Conservation (phyloP, 2,797 vertebrate species). For the Agapornis canus region DNA sequence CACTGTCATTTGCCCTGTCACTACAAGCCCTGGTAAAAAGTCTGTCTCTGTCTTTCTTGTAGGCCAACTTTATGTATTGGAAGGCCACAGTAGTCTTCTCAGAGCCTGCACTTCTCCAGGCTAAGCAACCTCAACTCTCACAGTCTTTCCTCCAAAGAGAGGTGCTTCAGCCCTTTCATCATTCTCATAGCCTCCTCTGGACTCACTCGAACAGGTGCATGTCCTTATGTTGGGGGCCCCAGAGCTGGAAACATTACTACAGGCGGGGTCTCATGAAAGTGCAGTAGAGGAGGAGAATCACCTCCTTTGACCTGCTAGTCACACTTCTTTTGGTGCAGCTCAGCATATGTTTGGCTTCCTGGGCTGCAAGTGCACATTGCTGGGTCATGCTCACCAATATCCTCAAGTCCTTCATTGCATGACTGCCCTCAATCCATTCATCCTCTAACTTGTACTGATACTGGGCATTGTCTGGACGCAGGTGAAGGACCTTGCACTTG, state of each 20-base stretch:
- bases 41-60: neutral
- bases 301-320: neutral
- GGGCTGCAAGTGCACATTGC: neutral
- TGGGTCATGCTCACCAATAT: too few species aligned
- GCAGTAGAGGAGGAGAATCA: neutral
- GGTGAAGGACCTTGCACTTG: neutral
- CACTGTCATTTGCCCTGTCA: neutral
- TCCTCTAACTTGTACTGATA: neutral
- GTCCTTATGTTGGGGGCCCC: neutral
- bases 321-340: neutral
- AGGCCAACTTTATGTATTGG: neutral
- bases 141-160: neutral
- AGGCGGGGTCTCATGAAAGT: neutral
- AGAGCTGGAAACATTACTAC: neutral
- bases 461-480: fast-evolving
- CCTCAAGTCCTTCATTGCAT: neutral
- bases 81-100: neutral
- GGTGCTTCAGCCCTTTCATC: neutral
- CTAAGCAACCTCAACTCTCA: neutral
- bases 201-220: fast-evolving
- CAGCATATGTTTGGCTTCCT: neutral
- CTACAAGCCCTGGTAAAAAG: neutral
- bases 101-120: neutral
- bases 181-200: neutral
- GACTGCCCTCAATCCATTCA: neutral